Conservation (phyloP, 2,113 vertebrate genomes). For the Smithornis capensis region DNA sequence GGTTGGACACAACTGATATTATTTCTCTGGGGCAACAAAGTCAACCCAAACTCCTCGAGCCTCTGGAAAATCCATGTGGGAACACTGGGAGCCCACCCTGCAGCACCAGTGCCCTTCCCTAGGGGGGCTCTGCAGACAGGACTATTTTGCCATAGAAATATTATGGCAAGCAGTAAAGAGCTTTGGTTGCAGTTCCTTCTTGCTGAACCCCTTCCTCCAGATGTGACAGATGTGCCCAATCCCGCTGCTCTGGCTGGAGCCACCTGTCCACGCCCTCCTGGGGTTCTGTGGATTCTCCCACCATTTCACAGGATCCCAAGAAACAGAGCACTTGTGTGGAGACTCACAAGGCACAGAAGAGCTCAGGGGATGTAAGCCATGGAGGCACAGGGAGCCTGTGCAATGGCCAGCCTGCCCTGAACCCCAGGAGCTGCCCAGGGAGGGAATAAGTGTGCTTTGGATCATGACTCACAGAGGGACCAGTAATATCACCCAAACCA, state of each 20-base stretch:
- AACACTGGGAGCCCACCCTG: neutral
- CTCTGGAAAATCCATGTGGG: neutral
- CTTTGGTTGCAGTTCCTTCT: neutral
- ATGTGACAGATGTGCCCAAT: neutral
- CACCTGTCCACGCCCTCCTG: neutral
- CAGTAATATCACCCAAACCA: neutral
- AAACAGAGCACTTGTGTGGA: neutral
- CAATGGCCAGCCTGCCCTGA: neutral
- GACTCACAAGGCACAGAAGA: neutral
- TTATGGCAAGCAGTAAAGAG: neutral
- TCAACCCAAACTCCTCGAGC: neutral
- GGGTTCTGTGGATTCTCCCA: neutral
- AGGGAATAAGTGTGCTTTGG: neutral
- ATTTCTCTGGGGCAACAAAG: neutral
- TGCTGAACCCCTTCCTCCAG: neutral
- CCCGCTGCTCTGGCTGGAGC: neutral
- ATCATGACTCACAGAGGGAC: neutral
- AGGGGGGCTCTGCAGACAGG: neutral
- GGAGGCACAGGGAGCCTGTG: neutral
- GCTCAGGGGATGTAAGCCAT: neutral
- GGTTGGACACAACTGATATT: accelerated
- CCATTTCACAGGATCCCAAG: neutral
- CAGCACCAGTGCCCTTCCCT: accelerated
- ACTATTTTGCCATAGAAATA: neutral
- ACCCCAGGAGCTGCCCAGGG: neutral